Evolutionary conservation across 2,113 vertebrate genomes (phyloP).

Genomic region (Leuciscus idus): DNA sequence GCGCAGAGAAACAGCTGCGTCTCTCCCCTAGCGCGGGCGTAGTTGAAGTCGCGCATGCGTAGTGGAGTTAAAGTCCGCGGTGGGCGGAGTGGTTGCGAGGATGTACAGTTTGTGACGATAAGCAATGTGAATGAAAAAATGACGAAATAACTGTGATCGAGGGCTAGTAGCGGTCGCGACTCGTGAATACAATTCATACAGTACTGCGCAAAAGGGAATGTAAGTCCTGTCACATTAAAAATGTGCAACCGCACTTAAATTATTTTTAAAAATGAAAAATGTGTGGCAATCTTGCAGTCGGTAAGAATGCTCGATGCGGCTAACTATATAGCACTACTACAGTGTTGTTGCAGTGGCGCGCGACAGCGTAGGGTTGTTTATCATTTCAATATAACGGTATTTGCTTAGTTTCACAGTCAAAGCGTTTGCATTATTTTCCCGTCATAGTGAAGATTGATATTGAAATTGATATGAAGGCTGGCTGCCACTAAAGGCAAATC

Average conservation of each 20-base stretch:
- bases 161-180: not conserved
- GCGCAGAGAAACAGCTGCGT: not conserved
- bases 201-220: not conserved
- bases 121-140: slow-evolving; percentile 1
- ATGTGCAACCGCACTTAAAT: not conserved
- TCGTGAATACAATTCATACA: not conserved
- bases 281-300: not conserved
- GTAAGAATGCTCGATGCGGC: not conserved
- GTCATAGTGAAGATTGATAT: not conserved
- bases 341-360: not conserved
- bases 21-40: not conserved
- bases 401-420: not conserved
- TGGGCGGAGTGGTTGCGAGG: slow-evolving; percentile 10
- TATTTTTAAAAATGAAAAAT: not conserved
- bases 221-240: not conserved
- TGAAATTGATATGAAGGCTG: not conserved
- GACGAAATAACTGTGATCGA: not conserved
- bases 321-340: not conserved
- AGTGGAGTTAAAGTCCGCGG: not conserved
- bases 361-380: not conserved
- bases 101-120: slow-evolving; percentile 32
- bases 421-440: not conserved
- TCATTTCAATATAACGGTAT: not conserved
- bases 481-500: not conserved
- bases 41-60: not conserved